phyloP scores from a whole-genome alignment of 1,140 invertebrate species.

The Zelostemma sp. region DNA sequence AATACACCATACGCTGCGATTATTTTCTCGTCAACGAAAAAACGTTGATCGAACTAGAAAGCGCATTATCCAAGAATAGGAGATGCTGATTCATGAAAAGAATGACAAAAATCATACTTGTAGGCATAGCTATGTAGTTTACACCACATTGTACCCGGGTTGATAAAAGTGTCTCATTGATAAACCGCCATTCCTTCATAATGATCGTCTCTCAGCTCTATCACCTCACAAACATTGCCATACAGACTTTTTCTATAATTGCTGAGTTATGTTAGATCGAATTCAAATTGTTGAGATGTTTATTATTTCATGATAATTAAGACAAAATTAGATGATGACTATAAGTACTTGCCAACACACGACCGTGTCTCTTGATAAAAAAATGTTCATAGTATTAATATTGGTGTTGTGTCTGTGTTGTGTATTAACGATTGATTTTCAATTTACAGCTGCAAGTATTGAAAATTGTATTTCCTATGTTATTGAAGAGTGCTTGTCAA shows the following conservation, averaged over 20 bases:
- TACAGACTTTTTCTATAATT: not conserved
- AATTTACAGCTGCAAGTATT: conserved; percentile 1
- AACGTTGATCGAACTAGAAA: no score
- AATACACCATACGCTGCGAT: no score
- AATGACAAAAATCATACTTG: no score
- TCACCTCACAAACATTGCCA: not conserved
- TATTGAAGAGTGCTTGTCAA: not conserved
- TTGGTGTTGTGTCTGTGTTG: not conserved
- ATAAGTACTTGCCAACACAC: conserved; percentile 4
- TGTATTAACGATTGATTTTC: conserved; percentile 2
- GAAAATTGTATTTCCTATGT: not conserved
- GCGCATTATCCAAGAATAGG: no score
- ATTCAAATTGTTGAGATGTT: not conserved
- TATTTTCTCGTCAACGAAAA: no score
- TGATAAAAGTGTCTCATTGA: not conserved
- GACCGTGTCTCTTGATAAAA: conserved; percentile 7
- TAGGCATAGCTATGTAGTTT: no score
- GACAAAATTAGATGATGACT: conserved; percentile 3
- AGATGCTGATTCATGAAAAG: no score
- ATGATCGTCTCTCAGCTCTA: not conserved
- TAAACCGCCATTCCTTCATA: not conserved
- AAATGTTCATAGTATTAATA: not conserved
- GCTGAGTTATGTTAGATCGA: not conserved
- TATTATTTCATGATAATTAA: not conserved
- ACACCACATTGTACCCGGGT: no score